Evolutionary conservation across 2,113 vertebrate genomes (phyloP), one percentile per base, ranked within the genome.

Genomic region (Chitala chitala): DNA sequence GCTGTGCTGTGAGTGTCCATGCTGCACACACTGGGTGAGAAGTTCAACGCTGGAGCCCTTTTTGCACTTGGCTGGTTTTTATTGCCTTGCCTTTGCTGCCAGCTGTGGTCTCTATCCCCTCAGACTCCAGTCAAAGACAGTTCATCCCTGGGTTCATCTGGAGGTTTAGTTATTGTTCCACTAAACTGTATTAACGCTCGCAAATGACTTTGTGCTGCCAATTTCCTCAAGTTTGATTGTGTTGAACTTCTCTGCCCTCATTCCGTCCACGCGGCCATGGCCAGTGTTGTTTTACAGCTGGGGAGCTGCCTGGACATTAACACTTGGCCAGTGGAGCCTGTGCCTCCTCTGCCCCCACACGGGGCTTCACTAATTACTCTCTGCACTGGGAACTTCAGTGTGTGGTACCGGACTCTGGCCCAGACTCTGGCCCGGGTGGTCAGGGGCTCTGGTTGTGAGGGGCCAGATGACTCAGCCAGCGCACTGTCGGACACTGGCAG

Each of bases 151-250:
- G 71, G 71, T 73, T 73, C 71, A 61, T 73, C 56, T 40, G 56
- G 71, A 73, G 71, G 71, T 61, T 73, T 73, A 73, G 71, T 73
- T 73, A 73, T 73, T 73, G 40, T 73, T 73, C 71, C 61, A 73
- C 71, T 48, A 73, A 73, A 73, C 61, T 58, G 55, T 61, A 73
- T 73, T 73, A 73, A 73, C 71, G 61, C 55, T 73, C 71, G 33
- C 55, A 56, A 61, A 61, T 73, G 71, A 73, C 36, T 61, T 50
- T 61, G 40, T 42, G 56, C 33, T 46, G 38, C n/a, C 55, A 26
- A 31, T 73, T 73, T 61, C 71, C 71, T 61, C 4, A 56, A 59
- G 71, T 61, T 73, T 61, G 22, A 61, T 46, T 40, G 55, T 46
- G 26, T 73, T 73, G 55, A 61, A 61, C 56, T 73, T 46, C 61